Evolutionary conservation across 2,888 invertebrate genomes (phyloP).

Genomic region (Scotopteryx bipunctaria): DNA sequence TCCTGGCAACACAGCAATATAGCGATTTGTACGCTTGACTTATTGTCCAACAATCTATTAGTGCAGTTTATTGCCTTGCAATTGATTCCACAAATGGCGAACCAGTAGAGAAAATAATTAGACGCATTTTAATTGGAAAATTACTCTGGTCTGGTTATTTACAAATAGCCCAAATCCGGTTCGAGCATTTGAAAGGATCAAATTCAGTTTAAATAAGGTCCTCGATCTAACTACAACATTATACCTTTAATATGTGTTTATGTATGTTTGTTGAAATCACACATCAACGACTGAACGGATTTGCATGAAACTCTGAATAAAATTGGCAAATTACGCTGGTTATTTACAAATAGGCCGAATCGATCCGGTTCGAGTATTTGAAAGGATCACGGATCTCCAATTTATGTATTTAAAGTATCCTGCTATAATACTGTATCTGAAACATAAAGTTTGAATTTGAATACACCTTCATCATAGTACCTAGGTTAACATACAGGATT

Average conservation of each 20-base stretch:
- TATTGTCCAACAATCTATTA: conserved; percentile 36
- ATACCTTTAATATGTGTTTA: too few species aligned
- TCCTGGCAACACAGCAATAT: conserved; percentile 36
- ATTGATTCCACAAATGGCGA: conserved; percentile 26
- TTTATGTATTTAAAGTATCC: too few species aligned
- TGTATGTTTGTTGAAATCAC: too few species aligned
- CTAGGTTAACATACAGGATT: too few species aligned
- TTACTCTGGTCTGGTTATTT: conserved; percentile 30
- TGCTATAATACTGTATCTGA: too few species aligned
- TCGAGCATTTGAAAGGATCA: conserved; percentile 9
- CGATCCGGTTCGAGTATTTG: conserved; percentile 13
- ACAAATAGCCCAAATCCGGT: conserved; percentile 22
- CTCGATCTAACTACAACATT: too few species aligned
- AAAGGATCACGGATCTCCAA: conserved; percentile 1
- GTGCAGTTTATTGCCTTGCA: conserved; percentile 29
- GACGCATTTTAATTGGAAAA: conserved; percentile 34
- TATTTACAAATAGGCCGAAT: conserved; percentile 23
- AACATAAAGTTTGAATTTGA: too few species aligned
- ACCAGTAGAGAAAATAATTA: conserved; percentile 35
- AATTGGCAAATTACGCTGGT: conserved; percentile 35
- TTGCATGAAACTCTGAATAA: too few species aligned
- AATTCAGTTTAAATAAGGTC: too few species aligned
- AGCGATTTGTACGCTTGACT: conserved; percentile 43
- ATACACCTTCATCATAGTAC: too few species aligned
- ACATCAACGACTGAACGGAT: too few species aligned